Evolutionary conservation across 2,113 vertebrate genomes (phyloP).

Genomic region (Silurus asotus): DNA sequence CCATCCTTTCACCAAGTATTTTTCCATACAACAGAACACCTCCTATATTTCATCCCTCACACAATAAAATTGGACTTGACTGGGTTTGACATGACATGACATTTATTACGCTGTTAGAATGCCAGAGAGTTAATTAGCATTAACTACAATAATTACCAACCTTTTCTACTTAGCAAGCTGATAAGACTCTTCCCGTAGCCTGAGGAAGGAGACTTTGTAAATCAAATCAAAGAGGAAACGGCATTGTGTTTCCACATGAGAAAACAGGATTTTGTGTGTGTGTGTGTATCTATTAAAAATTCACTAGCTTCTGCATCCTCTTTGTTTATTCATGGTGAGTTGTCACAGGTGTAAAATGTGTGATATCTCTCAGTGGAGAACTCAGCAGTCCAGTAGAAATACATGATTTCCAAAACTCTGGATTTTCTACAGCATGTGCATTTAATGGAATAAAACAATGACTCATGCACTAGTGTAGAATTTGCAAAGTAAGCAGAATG

Average conservation of each 20-base stretch:
- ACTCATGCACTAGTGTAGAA: background rate
- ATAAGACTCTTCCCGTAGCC: too few species aligned
- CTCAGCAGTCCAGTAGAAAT: background rate
- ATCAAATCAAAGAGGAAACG: background rate
- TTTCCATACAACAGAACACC: background rate
- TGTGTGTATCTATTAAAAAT: background rate
- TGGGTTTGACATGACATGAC: background rate
- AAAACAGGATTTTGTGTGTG: too few species aligned
- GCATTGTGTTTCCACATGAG: background rate
- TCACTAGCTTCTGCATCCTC: background rate
- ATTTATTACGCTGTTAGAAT: background rate
- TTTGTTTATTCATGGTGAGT: background rate
- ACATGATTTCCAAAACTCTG: background rate
- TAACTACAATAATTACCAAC: too few species aligned
- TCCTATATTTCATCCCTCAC: background rate
- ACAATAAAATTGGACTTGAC: background rate
- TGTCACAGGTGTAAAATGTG: background rate
- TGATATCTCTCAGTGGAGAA: background rate
- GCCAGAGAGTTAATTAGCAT: background rate
- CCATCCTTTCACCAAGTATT: background rate
- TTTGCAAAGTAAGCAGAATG: background rate
- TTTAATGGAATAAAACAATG: background rate
- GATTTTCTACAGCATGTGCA: background rate
- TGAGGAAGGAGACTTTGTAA: too few species aligned
- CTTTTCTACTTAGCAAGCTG: background rate